phyloP scores from a whole-genome alignment of 2,113 vertebrate genomes.

The Carlito syrichta region DNA sequence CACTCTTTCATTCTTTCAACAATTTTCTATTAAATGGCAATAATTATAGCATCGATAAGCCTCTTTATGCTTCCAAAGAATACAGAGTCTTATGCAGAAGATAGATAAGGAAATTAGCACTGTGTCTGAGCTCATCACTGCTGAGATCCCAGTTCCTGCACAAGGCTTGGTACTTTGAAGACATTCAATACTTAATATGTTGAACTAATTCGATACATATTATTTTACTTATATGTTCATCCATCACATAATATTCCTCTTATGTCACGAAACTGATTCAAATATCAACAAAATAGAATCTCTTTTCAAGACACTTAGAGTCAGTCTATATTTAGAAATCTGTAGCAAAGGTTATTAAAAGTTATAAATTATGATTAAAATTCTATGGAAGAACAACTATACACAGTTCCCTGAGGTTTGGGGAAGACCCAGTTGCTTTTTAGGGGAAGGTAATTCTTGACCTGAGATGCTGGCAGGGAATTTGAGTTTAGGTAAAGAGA shows the following conservation, averaged over 20 bases:
- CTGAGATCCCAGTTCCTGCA: fast-evolving
- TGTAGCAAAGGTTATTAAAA: neutral
- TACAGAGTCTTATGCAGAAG: neutral
- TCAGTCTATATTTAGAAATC: neutral
- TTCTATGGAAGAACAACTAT: neutral
- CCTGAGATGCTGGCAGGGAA: neutral
- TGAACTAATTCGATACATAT: neutral
- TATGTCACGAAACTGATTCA: neutral
- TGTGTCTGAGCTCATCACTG: neutral
- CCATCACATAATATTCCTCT: neutral
- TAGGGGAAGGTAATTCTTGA: neutral
- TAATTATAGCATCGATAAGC: neutral
- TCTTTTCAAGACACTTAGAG: neutral
- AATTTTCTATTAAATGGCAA: neutral
- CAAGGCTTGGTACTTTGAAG: neutral
- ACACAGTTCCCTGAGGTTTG: neutral
- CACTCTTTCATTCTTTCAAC: neutral
- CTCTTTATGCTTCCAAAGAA: neutral
- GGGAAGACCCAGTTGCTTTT: neutral
- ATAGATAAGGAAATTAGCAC: neutral
- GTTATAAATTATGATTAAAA: neutral
- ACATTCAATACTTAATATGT: neutral
- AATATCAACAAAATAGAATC: neutral
- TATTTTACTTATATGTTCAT: neutral
- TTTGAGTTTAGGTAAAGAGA: neutral